phyloP scores from a whole-genome alignment of 92 coral and sea anemone species.

The Paramuricea clavata region DNA sequence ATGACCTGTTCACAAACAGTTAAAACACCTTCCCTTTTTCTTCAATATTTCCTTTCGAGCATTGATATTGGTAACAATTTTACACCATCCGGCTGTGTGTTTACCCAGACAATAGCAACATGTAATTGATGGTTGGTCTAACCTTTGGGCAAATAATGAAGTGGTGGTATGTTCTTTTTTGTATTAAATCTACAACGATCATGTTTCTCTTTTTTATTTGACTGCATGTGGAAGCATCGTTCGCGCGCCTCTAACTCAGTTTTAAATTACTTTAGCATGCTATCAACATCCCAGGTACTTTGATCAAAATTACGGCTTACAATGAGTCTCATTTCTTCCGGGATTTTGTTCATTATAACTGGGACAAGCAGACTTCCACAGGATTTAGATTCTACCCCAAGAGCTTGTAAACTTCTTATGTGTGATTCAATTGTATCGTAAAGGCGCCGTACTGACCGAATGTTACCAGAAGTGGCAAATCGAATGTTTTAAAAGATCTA shows the following conservation, averaged over 20 bases:
- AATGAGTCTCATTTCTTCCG: slow-evolving; percentile 1
- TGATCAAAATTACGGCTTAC: slow-evolving; percentile 26
- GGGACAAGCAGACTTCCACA: slow-evolving; percentile 41
- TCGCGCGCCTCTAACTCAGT: slow-evolving; percentile 44
- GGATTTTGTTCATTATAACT: slow-evolving; percentile 46
- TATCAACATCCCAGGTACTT: slow-evolving; percentile 36
- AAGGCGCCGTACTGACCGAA: not conserved
- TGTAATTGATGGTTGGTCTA: not conserved
- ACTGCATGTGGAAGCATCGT: slow-evolving; percentile 2
- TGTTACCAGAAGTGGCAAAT: slow-evolving; percentile 10
- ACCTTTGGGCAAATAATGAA: not conserved
- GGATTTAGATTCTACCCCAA: slow-evolving; percentile 2
- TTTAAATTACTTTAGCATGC: slow-evolving; percentile 8
- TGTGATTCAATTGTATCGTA: slow-evolving; percentile 4
- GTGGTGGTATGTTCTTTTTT: slow-evolving; percentile 5
- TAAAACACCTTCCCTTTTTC: slow-evolving; percentile 47
- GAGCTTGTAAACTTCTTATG: not conserved
- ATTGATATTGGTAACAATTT: not conserved
- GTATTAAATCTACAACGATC: not conserved
- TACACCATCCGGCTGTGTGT: slow-evolving; percentile 10
- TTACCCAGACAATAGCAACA: slow-evolving; percentile 34
- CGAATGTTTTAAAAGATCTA: slow-evolving; percentile 37
- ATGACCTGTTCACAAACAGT: slow-evolving; percentile 44
- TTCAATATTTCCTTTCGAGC: slow-evolving; percentile 4
- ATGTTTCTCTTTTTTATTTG: slow-evolving; percentile 22